Conservation (phyloP, 2,888 invertebrate genomes). For the Xylota sylvarum region DNA sequence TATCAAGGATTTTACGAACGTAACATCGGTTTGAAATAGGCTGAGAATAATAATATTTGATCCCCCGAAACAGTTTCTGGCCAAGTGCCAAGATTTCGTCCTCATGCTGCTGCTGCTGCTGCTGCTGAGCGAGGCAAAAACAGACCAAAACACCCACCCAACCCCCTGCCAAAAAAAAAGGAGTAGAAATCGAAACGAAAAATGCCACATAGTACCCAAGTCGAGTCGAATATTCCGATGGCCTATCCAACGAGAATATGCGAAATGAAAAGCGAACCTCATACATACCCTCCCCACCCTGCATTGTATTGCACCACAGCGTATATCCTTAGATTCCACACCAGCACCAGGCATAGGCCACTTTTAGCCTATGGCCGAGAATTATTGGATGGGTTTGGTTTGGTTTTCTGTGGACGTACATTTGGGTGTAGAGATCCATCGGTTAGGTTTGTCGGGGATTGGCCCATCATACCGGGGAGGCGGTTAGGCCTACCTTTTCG, state of each 20-base stretch:
- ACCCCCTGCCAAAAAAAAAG: constrained; percentile 16
- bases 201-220: constrained; percentile 66
- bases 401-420: constrained; percentile 71
- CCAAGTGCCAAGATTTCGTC: constrained; percentile 75
- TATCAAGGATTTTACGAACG: constrained; percentile 77
- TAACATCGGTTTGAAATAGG: constrained; percentile 77
- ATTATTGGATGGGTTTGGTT: constrained; percentile 72
- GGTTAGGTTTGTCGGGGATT: constrained; percentile 71
- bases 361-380: constrained; percentile 70
- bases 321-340: constrained; percentile 8
- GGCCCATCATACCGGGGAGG: constrained; percentile 42
- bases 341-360: constrained; percentile 25
- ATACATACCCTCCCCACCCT: constrained; percentile 49
- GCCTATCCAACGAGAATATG: constrained; percentile 68
- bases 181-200: constrained; percentile 71
- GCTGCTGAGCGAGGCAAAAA: constrained; percentile 60
- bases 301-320: constrained; percentile 32
- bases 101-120: constrained; percentile 43
- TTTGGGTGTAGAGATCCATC: constrained; percentile 67
- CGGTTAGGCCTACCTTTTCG: constrained; percentile 48
- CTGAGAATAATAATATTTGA: constrained; percentile 77
- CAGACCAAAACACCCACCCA: neutral
- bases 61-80: constrained; percentile 76
- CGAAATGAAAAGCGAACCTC: constrained; percentile 71
- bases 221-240: constrained; percentile 57